Percentiles rank a stretch among this genome's conserved stretches.
Evolutionary conservation across 2,888 invertebrate species (phyloP).

Genomic region (Epirrhoe tristata): DNA sequence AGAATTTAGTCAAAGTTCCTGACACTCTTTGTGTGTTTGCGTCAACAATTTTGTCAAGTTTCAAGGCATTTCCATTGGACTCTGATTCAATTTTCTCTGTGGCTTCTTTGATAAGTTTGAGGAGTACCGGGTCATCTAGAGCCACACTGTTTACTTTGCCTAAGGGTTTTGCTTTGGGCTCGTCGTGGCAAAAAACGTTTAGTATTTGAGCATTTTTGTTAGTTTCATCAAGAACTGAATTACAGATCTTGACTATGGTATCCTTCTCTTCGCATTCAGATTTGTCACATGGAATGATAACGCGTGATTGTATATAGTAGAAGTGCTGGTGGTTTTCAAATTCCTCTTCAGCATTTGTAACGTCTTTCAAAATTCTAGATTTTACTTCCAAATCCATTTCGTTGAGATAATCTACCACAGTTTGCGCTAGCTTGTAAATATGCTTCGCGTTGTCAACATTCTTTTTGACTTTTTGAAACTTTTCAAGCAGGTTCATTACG

Average conservation of each 20-base stretch:
- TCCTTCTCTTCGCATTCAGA: constrained; percentile 61
- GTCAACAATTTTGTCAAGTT: constrained; percentile 59
- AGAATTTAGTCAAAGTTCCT: constrained; percentile 64
- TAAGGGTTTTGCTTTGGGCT: constrained; percentile 48
- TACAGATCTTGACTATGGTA: constrained; percentile 78
- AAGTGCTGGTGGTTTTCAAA: constrained; percentile 60
- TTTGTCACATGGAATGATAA: constrained; percentile 63
- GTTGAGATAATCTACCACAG: constrained; percentile 68
- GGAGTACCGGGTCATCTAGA: constrained; percentile 61
- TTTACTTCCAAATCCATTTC: constrained; percentile 64
- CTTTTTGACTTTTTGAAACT: constrained; percentile 61
- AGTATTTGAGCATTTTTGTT: constrained; percentile 74
- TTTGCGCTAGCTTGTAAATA: constrained; percentile 61
- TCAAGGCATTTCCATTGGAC: constrained; percentile 56
- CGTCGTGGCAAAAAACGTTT: constrained; percentile 79
- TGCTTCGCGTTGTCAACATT: constrained; percentile 63
- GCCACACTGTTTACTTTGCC: constrained; percentile 52
- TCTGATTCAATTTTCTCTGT: constrained; percentile 66
- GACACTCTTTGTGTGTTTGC: constrained; percentile 60
- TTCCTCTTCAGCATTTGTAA: constrained; percentile 69
- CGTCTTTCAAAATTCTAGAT: constrained; percentile 61
- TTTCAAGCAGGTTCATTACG: constrained; percentile 58
- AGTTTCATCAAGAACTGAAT: constrained; percentile 77
- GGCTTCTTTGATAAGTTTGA: constrained; percentile 54
- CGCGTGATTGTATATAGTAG: constrained; percentile 65